phyloP scores from a whole-genome alignment of 2,888 invertebrate species.

The Pachycephus smyrnensis region DNA sequence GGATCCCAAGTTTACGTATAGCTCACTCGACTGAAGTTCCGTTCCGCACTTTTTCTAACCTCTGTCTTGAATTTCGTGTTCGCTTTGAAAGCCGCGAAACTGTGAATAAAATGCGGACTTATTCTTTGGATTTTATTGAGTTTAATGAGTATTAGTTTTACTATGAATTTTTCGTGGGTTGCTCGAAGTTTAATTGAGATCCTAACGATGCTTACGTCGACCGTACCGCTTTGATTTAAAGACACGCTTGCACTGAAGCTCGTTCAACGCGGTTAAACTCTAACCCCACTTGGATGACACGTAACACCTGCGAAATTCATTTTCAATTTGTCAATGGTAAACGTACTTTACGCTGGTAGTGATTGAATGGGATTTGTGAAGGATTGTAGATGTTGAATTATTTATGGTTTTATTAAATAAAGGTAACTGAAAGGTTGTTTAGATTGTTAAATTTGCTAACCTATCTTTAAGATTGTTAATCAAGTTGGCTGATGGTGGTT shows the following conservation, averaged over 20 bases:
- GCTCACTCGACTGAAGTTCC: background rate
- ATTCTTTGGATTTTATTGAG: background rate
- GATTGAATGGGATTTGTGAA: background rate
- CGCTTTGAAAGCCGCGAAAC: background rate
- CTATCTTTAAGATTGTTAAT: background rate
- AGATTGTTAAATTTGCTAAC: background rate
- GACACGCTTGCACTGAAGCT: background rate
- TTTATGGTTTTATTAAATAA: background rate
- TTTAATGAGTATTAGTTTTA: background rate
- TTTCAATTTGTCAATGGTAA: background rate
- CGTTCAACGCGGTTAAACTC: background rate
- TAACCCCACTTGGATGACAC: background rate
- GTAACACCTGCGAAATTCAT: background rate
- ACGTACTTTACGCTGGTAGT: background rate
- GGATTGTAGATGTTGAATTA: background rate
- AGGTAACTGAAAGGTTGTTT: background rate
- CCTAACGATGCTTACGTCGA: background rate
- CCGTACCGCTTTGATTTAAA: background rate
- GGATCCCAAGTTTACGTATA: conserved; percentile 25
- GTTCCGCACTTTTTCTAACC: background rate
- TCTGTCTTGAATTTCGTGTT: background rate
- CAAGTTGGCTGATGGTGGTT: background rate
- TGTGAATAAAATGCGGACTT: background rate
- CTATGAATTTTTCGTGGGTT: background rate
- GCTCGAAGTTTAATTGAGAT: background rate